phyloP scores from a whole-genome alignment of 2,888 invertebrate genomes.

The Rosalia funebris region DNA sequence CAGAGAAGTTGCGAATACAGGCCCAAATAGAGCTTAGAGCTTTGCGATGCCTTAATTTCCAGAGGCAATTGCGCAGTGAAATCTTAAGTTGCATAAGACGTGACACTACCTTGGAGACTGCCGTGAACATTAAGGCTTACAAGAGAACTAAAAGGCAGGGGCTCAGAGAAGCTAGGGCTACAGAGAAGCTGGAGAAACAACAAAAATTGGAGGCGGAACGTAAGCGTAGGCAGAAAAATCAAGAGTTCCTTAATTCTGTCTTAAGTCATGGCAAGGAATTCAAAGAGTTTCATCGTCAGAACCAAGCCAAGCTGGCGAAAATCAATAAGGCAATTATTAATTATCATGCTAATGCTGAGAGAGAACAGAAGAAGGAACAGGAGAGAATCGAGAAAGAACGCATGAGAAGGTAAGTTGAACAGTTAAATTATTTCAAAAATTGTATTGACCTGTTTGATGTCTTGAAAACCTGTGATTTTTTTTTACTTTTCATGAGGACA shows the following conservation, averaged over 20 bases:
- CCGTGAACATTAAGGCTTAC: conserved; percentile 92
- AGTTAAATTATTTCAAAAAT: conserved; percentile 1
- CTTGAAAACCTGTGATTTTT: no score
- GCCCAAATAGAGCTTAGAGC: conserved; percentile 96
- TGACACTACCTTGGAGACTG: conserved; percentile 97
- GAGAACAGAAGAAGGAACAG: conserved; percentile 99
- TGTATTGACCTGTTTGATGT: no score
- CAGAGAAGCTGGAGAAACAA: conserved; percentile 98
- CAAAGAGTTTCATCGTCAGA: conserved; percentile 95
- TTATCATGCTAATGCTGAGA: conserved; percentile 97
- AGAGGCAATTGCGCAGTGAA: conserved; percentile 89
- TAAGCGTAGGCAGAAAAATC: conserved; percentile 96
- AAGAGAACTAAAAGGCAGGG: conserved; percentile 96
- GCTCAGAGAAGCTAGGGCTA: conserved; percentile 91
- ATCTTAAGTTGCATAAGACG: conserved; percentile 88
- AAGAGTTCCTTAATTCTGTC: conserved; percentile 96
- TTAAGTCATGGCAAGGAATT: conserved; percentile 98
- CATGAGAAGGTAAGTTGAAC: conserved; percentile 77
- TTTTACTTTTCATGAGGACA: no score
- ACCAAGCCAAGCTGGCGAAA: conserved; percentile 84
- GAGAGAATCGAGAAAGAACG: conserved; percentile 99
- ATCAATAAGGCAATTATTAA: conserved; percentile 96
- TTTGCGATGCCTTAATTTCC: conserved; percentile 93
- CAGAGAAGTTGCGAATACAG: conserved; percentile 90
- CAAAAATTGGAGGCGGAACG: conserved; percentile 98